Evolutionary conservation across 1,140 invertebrate species (phyloP).

Genomic region (Tachypleus tridentatus): DNA sequence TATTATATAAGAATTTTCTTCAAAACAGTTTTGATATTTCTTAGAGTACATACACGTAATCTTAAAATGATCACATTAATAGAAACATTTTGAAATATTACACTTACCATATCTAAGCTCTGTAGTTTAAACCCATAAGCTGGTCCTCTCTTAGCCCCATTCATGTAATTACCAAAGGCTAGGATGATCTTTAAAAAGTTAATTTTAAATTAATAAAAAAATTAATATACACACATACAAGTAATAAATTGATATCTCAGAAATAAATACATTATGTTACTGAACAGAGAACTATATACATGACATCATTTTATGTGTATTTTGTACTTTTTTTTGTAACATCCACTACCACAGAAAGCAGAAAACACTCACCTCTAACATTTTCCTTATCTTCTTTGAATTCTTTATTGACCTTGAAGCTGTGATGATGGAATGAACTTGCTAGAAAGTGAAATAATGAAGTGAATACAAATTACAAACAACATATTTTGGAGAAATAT

Average conservation of each 20-base stretch:
- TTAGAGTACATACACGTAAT: too few relatives aligned
- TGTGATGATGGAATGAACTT: constrained; percentile 86
- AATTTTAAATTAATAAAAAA: neutral
- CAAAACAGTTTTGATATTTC: too few relatives aligned
- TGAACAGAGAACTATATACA: too few relatives aligned
- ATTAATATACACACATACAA: too few relatives aligned
- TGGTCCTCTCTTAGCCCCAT: constrained; percentile 87
- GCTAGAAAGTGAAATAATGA: constrained; percentile 38
- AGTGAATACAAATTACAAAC: too few relatives aligned
- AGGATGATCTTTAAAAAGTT: constrained; percentile 50
- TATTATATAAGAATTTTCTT: too few relatives aligned
- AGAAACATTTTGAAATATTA: neutral
- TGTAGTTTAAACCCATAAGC: constrained; percentile 98
- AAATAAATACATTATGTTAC: too few relatives aligned
- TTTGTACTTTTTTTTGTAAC: too few relatives aligned
- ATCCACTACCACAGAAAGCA: neutral
- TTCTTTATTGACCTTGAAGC: constrained; percentile 81
- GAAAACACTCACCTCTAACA: constrained; percentile 54
- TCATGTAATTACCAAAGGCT: constrained; percentile 97
- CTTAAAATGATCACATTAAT: too few relatives aligned
- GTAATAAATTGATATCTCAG: too few relatives aligned
- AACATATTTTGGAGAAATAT: too few relatives aligned
- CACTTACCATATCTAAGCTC: constrained; percentile 66
- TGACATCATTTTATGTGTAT: too few relatives aligned
- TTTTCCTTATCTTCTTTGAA: constrained; percentile 74